Evolutionary conservation across 1,140 invertebrate genomes (phyloP).

Genomic region (Neodiprion virginianus): DNA sequence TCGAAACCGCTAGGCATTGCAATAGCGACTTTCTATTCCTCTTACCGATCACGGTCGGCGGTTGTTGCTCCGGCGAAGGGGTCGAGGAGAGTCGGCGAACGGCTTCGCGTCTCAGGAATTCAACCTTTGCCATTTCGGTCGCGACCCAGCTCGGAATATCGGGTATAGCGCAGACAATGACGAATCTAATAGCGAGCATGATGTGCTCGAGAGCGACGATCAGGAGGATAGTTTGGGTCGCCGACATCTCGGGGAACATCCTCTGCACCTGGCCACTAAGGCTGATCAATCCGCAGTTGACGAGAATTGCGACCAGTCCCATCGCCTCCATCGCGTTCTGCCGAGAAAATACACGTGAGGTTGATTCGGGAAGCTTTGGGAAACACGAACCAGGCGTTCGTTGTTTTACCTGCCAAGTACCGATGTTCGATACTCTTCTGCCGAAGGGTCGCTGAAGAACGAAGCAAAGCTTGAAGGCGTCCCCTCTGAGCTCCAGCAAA

Average conservation of each 20-base stretch:
- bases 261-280: conserved; percentile 89
- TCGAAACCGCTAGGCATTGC: too few species aligned
- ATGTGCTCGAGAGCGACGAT: conserved; percentile 91
- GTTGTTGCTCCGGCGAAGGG: conserved; percentile 57
- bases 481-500: conserved; percentile 90
- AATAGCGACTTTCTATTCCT: not conserved
- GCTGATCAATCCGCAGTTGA: conserved; percentile 94
- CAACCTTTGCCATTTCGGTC: conserved; percentile 85
- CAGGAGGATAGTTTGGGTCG: conserved; percentile 84
- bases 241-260: conserved; percentile 85
- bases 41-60: conserved; percentile 57
- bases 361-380: not conserved
- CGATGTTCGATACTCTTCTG: conserved; percentile 90
- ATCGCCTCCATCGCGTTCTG: conserved; percentile 93
- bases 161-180: conserved; percentile 86
- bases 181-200: conserved; percentile 82
- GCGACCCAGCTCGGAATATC: conserved; percentile 92
- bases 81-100: conserved; percentile 63
- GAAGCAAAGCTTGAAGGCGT: conserved; percentile 96
- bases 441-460: conserved; percentile 94
- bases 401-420: conserved; percentile 89
- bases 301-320: conserved; percentile 90
- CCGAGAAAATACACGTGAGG: not conserved
- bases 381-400: not conserved
- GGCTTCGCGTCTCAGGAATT: conserved; percentile 79